Evolutionary conservation across 2,888 invertebrate species (phyloP), one percentile per base, ranked within the genome.

Genomic region (Phragmatobia fuliginosa): DNA sequence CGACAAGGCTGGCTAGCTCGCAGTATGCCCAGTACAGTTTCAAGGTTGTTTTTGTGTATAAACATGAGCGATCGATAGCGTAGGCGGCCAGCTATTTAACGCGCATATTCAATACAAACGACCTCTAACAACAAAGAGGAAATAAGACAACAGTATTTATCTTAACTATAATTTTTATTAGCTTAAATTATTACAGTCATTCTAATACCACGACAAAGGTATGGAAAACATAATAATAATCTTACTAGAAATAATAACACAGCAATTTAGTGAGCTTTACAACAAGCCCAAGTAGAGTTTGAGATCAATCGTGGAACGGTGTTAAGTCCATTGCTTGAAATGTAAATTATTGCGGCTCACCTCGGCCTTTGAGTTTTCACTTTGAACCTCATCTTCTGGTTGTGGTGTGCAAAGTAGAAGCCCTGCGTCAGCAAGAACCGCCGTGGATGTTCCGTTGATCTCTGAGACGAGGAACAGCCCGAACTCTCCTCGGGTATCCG

Each of bases 11-110:
- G 87, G 83, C 86, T 74, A 88, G 88, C 89, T 87, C 85, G 83
- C 81, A 70, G 83, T 78, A 83, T 78, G 80, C 71, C 72, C 70
- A 58, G 66, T 61, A 21, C 58, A 59, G 69, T 45, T 61, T 83
- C 94, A 95, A 95, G 94, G 94, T 93, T 93, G 87, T 85, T 90
- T 90, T 95, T 95, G 94, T 95, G 89, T 95, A 88, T 93, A 94
- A 94, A 94, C 94, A 94, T 73, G 72, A 67, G 72, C 71, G 72
- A 76, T 82, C 82, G 78, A 81, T 79, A 75, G 64, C 67, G 68
- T 74, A 72, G 75, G 75, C 81, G 77, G 69, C 71, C 67, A 67
- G 71, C 70, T 77, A 76, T 73, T 73, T 77, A 76, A 73, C 73
- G 74, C 78, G 77, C 67, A 69, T 71, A 67, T 64, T 32, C 72